These are phyloP conservation scores for Dryobates pubescens DNA, from an alignment of 2,797 vertebrate species.

Conservation along the genomic window DNA sequence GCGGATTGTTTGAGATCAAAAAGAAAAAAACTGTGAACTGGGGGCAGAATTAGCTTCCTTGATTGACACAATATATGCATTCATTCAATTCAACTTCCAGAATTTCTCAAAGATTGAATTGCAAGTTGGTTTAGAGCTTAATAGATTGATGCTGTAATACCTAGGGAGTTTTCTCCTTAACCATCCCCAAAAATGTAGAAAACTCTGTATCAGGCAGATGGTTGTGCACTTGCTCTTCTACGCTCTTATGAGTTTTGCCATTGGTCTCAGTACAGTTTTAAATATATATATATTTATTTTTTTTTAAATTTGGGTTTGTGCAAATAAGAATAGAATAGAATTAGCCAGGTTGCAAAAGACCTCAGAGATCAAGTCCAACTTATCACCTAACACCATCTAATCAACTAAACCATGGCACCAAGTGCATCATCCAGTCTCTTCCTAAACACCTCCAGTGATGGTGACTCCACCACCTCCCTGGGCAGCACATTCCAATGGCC, in stretches of 20 bases:
- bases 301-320: background rate
- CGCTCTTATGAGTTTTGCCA: background rate
- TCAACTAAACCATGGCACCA: too few species aligned
- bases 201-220: background rate
- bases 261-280: background rate
- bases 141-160: background rate
- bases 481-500: too few species aligned
- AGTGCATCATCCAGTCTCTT: too few species aligned
- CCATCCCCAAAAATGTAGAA: background rate
- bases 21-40: background rate
- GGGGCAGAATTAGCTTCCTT: background rate
- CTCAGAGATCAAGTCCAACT: too few species aligned
- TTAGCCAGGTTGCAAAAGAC: too few species aligned
- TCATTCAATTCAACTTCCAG: background rate
- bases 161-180: background rate
- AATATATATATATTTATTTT: background rate
- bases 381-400: too few species aligned
- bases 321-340: background rate
- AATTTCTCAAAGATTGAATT: background rate
- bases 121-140: background rate
- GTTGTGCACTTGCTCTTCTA: background rate
- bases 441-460: too few species aligned
- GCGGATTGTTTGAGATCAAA: background rate
- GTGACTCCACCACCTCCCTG: too few species aligned
- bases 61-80: background rate